A percentile compares a stretch with the other conserved stretches of the same genome.
phyloP scores from a whole-genome alignment of 2,888 invertebrate genomes.

The Norana najaformis region DNA sequence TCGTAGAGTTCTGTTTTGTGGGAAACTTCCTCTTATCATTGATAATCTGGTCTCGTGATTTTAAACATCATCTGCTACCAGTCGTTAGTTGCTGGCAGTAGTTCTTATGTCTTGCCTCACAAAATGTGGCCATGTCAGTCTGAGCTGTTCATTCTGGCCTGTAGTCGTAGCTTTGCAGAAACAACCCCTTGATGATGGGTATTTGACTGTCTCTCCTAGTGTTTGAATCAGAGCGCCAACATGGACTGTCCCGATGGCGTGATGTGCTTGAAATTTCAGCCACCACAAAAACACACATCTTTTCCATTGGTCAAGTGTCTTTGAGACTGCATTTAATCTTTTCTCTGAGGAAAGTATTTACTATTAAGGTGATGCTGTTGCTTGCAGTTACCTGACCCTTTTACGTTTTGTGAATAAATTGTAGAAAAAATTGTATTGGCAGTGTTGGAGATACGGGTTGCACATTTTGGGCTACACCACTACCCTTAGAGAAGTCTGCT shows the following conservation, averaged over 20 bases:
- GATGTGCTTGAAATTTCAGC: background rate
- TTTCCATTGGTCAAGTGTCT: background rate
- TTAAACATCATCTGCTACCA: background rate
- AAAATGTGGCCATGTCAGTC: background rate
- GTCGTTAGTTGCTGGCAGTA: too few relatives aligned
- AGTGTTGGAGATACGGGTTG: background rate
- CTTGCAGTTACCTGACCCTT: too few relatives aligned
- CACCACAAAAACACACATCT: background rate
- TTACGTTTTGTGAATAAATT: background rate
- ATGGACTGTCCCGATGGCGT: background rate
- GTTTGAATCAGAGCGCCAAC: background rate
- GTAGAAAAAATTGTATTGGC: background rate
- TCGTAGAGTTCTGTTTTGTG: background rate
- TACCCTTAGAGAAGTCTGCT: background rate
- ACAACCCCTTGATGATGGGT: background rate
- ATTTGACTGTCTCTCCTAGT: background rate
- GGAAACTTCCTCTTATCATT: background rate
- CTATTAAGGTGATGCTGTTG: too few relatives aligned
- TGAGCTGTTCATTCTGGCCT: background rate
- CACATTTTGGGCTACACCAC: constrained; percentile 15
- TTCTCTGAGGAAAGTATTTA: background rate
- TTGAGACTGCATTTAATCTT: too few relatives aligned
- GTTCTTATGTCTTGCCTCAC: background rate
- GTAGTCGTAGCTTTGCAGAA: background rate
- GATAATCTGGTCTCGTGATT: background rate